Evolutionary conservation across 2,113 vertebrate genomes (phyloP).

Genomic region (Oplegnathus fasciatus): DNA sequence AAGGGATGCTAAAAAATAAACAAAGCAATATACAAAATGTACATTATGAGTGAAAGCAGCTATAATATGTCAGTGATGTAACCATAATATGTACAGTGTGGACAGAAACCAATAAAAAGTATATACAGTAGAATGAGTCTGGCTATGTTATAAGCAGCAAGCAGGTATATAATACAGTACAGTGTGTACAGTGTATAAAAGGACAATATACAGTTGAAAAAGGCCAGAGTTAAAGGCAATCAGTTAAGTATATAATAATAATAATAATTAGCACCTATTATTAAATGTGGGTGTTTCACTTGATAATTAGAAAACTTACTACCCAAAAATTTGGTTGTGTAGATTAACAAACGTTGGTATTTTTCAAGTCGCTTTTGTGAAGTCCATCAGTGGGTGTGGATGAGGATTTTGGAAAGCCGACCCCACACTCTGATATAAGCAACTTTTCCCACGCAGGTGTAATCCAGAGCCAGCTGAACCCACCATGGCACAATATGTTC

Average conservation of each 20-base stretch:
- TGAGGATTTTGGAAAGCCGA: conserved; percentile 14
- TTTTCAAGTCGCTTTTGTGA: neutral
- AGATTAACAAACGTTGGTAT: neutral
- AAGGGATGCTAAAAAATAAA: neutral
- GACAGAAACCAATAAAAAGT: neutral
- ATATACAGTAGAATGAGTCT: neutral
- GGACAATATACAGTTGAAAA: neutral
- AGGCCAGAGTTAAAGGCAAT: neutral
- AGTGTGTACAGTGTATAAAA: neutral
- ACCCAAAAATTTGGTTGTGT: too few species aligned
- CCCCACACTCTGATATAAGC: conserved; percentile 18
- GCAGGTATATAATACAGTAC: neutral
- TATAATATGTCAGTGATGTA: neutral
- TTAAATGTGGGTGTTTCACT: neutral
- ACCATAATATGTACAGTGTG: neutral
- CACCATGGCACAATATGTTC: conserved; percentile 30
- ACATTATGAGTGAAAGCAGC: neutral
- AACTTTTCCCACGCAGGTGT: conserved; percentile 73
- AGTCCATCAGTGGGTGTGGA: conserved; percentile 5
- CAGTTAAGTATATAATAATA: neutral
- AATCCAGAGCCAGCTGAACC: conserved; percentile 46
- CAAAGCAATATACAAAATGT: neutral
- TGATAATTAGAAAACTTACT: neutral
- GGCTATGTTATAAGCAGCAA: neutral
- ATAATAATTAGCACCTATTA: neutral